Base-by-base conservation (phyloP, 1,140 invertebrate species). In the Gonioctena quinquepunctata region DNA sequence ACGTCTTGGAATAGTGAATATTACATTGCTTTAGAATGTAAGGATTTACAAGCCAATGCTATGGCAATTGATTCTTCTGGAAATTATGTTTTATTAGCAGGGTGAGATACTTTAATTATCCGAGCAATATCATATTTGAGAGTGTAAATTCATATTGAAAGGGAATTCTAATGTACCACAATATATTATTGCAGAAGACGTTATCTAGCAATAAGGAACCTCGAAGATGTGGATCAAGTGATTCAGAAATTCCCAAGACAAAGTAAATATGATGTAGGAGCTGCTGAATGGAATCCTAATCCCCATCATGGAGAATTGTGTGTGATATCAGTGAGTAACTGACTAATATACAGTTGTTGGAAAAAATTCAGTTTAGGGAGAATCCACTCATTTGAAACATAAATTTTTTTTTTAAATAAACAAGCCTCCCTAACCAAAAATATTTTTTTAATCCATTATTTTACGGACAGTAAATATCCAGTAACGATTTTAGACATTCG, bases 231-330 rank as follows among this genome's bases (percentile, higher is more conserved):
- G 21, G 87, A 87, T 13, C 91, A 93, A 48, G 88, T 89, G 4
- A 83, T 96, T 0, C 89, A 90, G 65, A 94, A 94, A 76, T 92
- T 95, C 79, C 89, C 91, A 8, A 85, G 95, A 52, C 93, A 96
- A 75, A 96, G 94, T 77, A 98, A 98, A 87, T 97, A 95, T 85
- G 96, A 97, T 83, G 93, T 97, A 7, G 92, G 92, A 5, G 92
- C 92, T 57, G 93, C 94, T 0, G 95, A 97, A 86, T 98, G 95
- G 92, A 96, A 94, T 85, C 94, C 94, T 8, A 92, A 90, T 52
- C 83, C 89, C 52, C 86, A 89, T 28, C 89, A 94, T 71, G 90
- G 90, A 78, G 89, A 96, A 81, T 85, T 93, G 11, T 96, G 95
- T 86, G 95, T 94, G 27, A 92, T 97, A 77, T 94, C 96, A 65